These are phyloP conservation scores for Sus cebifrons DNA, from an alignment of 2,797 vertebrate species.

Conservation along the genomic window DNA sequence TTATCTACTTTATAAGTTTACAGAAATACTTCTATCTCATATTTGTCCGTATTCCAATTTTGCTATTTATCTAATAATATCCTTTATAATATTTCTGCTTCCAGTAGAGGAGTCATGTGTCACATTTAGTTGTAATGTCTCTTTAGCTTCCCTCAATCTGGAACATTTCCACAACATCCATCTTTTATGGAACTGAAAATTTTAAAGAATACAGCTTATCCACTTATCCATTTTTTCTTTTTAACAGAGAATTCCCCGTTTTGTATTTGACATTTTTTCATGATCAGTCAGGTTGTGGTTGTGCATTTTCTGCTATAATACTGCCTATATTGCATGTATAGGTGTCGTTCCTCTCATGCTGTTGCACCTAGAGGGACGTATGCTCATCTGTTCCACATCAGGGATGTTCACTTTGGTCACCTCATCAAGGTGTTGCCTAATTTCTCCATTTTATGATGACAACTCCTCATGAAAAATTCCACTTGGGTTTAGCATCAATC, in stretches of 20 bases:
- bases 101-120: background rate
- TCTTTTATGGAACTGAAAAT: background rate
- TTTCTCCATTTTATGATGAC: background rate
- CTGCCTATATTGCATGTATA: background rate
- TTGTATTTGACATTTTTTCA: background rate
- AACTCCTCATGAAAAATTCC: background rate
- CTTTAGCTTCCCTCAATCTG: background rate
- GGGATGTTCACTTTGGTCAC: background rate
- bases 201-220: background rate
- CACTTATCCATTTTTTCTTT: background rate
- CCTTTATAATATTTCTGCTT: background rate
- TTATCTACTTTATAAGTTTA: background rate
- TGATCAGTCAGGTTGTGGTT: background rate
- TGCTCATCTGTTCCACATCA: background rate
- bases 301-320: background rate
- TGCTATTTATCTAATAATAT: background rate
- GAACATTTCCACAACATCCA: background rate
- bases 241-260: background rate
- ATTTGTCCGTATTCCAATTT: constrained; percentile 10
- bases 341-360: background rate
- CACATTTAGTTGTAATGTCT: background rate
- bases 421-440: background rate
- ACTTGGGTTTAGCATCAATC: background rate
- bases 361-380: background rate
- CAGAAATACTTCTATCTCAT: background rate